Conservation (phyloP, 2,113 vertebrate species). For the Chroicocephalus ridibundus region DNA sequence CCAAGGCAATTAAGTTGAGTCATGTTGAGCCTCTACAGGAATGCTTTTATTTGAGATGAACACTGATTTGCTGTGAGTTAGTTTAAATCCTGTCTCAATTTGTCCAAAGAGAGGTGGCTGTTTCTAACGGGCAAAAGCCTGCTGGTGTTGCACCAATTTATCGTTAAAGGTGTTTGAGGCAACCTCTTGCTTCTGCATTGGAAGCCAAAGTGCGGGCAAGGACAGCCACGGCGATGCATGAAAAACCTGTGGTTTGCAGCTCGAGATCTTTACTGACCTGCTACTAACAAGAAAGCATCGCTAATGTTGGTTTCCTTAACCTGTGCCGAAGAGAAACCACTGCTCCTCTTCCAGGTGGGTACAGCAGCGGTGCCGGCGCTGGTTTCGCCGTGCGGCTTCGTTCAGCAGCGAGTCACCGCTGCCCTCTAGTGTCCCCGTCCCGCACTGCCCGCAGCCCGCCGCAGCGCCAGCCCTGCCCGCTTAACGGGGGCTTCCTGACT, state of each 20-base stretch:
- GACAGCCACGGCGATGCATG: neutral
- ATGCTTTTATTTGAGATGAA: neutral
- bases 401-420: neutral
- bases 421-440: neutral
- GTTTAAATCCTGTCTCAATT: neutral
- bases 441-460: too few relatives aligned
- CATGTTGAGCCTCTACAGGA: neutral
- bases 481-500: neutral
- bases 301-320: accelerated
- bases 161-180: neutral
- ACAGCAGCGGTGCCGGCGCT: accelerated
- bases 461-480: neutral
- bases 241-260: neutral
- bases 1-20: neutral
- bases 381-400: accelerated
- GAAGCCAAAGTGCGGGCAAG: neutral
- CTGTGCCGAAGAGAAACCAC: neutral
- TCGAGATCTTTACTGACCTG: accelerated
- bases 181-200: neutral
- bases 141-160: neutral
- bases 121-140: neutral
- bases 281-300: neutral
- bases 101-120: too few relatives aligned
- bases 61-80: neutral
- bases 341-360: accelerated